These are phyloP conservation scores for Cyprinodon variegatus DNA, from an alignment of 2,113 vertebrate genomes.

Conservation along the genomic window DNA sequence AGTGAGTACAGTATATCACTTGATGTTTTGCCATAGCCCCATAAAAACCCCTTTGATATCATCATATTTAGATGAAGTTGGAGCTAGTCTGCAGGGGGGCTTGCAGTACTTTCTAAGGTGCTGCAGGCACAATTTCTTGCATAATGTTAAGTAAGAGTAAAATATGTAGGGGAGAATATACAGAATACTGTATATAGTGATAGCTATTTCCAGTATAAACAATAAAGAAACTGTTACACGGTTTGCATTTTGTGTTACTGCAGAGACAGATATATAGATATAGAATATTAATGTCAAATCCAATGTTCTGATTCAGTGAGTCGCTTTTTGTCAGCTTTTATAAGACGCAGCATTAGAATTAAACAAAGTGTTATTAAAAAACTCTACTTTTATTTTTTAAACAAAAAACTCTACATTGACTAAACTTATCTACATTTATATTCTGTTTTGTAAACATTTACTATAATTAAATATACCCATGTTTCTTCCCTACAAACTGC, in stretches of 20 bases:
- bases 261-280: background rate
- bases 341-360: background rate
- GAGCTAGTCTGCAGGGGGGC: background rate
- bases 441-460: constrained; percentile 31
- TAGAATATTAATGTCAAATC: background rate
- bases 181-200: too few species aligned
- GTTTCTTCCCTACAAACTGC: constrained; percentile 3
- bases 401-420: background rate
- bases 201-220: too few species aligned
- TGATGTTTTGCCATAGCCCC: too few species aligned
- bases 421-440: constrained; percentile 3
- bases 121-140: too few species aligned
- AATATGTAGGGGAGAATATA: too few species aligned
- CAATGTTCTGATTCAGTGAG: background rate
- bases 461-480: constrained; percentile 35
- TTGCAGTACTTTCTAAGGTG: background rate
- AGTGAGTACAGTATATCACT: too few species aligned
- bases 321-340: background rate
- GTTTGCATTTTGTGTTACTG: too few species aligned
- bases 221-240: too few species aligned
- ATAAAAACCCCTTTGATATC: background rate
- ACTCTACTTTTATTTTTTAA: background rate
- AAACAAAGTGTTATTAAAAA: background rate
- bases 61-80: background rate
- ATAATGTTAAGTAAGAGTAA: too few species aligned